Evolutionary conservation across 2,888 invertebrate species (phyloP).

Genomic region (Drosophila demipolita): DNA sequence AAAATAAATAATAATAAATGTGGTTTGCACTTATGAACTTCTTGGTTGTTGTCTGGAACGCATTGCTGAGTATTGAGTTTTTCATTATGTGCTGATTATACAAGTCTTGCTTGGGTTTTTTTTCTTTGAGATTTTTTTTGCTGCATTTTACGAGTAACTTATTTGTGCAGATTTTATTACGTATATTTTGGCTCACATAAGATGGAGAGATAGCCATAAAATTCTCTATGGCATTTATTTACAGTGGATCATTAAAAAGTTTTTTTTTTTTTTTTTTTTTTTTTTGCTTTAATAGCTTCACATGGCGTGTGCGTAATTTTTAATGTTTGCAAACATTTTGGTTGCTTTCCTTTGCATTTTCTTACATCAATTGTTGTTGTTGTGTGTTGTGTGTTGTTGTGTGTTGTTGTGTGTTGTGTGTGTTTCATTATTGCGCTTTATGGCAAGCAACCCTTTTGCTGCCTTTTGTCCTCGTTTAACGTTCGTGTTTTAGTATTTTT

Average conservation of each 20-base stretch:
- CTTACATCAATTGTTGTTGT: neutral
- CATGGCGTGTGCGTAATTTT: conserved; percentile 45
- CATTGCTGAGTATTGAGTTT: neutral
- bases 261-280: conserved; percentile 1
- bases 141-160: conserved; percentile 1
- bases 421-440: conserved; percentile 25
- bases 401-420: neutral
- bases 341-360: neutral
- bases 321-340: neutral
- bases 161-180: neutral
- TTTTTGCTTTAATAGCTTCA: conserved; percentile 4
- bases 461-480: conserved; percentile 13
- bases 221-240: neutral
- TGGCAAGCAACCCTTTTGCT: conserved; percentile 24
- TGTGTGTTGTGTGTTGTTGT: conserved; percentile 3
- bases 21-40: conserved; percentile 1
- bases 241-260: neutral
- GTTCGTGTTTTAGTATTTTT: conserved; percentile 36
- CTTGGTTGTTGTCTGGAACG: neutral
- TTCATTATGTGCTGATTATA: conserved; percentile 1
- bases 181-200: neutral
- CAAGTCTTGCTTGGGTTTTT: neutral
- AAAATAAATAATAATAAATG: neutral
- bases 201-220: neutral
- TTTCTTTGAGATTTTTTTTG: neutral